Conservation (phyloP, 2,113 vertebrate species). For the Limnothrissa miodon region DNA sequence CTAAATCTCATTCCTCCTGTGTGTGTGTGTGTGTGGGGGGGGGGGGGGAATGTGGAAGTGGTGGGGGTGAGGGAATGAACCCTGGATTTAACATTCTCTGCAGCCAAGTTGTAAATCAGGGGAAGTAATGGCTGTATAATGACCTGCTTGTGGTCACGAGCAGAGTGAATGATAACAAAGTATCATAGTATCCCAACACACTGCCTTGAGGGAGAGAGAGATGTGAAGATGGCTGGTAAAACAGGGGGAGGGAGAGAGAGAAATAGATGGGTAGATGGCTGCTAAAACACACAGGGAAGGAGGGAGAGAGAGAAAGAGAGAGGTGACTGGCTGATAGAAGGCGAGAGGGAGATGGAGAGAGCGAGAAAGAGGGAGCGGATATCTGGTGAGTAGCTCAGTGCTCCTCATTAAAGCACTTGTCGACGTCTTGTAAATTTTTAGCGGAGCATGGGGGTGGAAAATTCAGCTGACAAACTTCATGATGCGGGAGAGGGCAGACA, state of each 20-base stretch:
- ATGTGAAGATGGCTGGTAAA: too few relatives aligned
- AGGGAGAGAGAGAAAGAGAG: not conserved
- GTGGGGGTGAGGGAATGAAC: not conserved
- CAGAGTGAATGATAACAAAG: conserved; percentile 99
- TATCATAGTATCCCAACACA: conserved; percentile 89
- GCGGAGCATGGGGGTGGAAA: conserved; percentile 55
- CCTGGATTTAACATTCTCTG: not conserved
- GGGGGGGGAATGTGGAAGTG: conserved; percentile 76
- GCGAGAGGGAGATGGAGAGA: not conserved
- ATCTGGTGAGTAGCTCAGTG: conserved; percentile 64
- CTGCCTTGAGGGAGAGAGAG: conserved; percentile 60
- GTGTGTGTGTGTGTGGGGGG: conserved; percentile 50
- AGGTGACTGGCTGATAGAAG: not conserved
- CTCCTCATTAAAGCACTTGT: conserved; percentile 71
- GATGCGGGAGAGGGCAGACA: conserved; percentile 71
- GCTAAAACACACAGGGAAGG: not conserved
- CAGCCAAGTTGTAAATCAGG: conserved; percentile 86
- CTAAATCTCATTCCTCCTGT: conserved; percentile 87
- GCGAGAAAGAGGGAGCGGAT: conserved; percentile 32
- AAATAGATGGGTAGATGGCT: not conserved
- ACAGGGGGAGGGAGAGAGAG: conserved; percentile 15
- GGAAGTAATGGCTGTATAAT: conserved; percentile 97
- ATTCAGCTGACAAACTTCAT: conserved; percentile 93
- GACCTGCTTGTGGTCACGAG: conserved; percentile 95
- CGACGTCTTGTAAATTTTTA: conserved; percentile 65